A percentile compares a stretch with the other conserved stretches of the same genome.
Evolutionary conservation across 2,113 vertebrate species (phyloP).

Genomic region (Myiozetetes cayanensis): DNA sequence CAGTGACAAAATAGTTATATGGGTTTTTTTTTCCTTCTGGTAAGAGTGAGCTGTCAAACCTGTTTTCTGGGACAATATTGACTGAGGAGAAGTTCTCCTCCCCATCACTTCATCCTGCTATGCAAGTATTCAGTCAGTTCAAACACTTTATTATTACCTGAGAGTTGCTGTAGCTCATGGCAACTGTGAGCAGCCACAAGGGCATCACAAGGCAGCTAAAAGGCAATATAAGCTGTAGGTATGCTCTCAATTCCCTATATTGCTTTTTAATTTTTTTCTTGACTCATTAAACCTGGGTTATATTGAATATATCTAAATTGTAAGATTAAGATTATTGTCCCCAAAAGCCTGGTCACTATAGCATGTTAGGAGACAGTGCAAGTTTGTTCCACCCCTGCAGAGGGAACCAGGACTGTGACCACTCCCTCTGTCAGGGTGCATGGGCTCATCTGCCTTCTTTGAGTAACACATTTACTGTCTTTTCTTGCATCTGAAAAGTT

Average conservation of each 20-base stretch:
- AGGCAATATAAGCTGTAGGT: background rate
- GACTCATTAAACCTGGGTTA: background rate
- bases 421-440: background rate
- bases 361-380: accelerated
- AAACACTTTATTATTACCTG: background rate
- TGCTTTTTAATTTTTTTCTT: background rate
- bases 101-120: background rate
- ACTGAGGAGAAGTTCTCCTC: background rate
- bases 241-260: background rate
- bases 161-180: background rate
- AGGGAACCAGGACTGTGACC: background rate
- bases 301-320: background rate
- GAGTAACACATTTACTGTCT: background rate
- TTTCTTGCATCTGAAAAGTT: background rate
- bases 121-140: background rate
- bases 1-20: background rate
- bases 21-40: background rate
- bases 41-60: background rate
- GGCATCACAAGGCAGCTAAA: background rate
- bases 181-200: background rate
- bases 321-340: background rate
- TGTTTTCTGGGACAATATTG: background rate
- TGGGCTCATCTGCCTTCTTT: background rate
- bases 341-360: background rate
- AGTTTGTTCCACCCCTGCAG: background rate